A percentile compares a stretch with the other conserved stretches of the same genome.
phyloP scores from a whole-genome alignment of 2,113 vertebrate species.

The Alces alces region DNA sequence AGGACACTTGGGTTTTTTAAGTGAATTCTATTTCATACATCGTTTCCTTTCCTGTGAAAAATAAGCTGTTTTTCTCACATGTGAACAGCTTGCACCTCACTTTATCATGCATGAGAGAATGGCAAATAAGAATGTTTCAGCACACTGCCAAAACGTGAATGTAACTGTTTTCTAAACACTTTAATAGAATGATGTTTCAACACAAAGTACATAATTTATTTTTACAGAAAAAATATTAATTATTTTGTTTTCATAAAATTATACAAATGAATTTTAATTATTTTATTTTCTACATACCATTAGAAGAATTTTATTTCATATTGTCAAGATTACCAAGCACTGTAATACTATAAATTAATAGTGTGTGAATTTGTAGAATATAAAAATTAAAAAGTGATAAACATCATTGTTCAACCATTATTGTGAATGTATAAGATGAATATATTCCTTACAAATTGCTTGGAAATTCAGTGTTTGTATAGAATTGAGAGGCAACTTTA shows the following conservation, averaged over 20 bases:
- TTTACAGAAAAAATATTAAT: conserved; percentile 62
- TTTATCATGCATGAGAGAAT: conserved; percentile 49
- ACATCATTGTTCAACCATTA: conserved; percentile 60
- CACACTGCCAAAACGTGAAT: conserved; percentile 63
- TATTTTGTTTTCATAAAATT: conserved; percentile 45
- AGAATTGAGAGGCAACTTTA: conserved; percentile 69
- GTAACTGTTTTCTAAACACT: conserved; percentile 69
- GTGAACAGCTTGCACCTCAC: conserved; percentile 29
- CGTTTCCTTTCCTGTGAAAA: conserved; percentile 56
- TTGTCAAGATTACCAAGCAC: conserved; percentile 72
- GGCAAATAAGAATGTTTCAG: conserved; percentile 34
- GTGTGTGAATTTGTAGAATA: conserved; percentile 53
- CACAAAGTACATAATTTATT: conserved; percentile 78
- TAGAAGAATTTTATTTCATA: conserved; percentile 70
- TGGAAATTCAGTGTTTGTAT: conserved; percentile 65
- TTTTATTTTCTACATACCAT: conserved; percentile 53
- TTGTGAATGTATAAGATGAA: conserved; percentile 75
- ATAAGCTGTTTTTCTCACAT: conserved; percentile 3
- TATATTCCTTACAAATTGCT: conserved; percentile 68
- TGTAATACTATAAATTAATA: conserved; percentile 75
- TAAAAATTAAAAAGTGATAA: conserved; percentile 43
- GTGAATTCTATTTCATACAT: conserved; percentile 21
- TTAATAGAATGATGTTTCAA: conserved; percentile 51
- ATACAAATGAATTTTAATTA: conserved; percentile 20
- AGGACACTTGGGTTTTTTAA: background rate